Evolutionary conservation across 1,140 invertebrate genomes (phyloP).

Genomic region (Carposina sasakii): DNA sequence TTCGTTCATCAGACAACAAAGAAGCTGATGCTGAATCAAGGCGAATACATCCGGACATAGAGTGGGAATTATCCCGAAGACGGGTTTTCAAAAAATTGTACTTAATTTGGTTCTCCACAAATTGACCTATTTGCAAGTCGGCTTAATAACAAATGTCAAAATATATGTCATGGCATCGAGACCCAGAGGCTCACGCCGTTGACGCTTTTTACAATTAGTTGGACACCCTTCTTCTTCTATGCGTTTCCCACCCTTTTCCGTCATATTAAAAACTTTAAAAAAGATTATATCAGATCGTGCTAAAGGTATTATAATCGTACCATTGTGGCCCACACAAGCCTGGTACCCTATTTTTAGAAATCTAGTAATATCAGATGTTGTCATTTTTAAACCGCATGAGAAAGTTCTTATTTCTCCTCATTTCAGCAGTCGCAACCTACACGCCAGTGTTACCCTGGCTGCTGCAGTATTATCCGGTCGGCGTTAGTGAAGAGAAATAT

Average conservation of each 20-base stretch:
- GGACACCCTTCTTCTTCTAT: constrained; percentile 12
- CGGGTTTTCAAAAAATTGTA: neutral
- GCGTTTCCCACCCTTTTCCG: constrained; percentile 11
- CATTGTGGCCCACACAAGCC: constrained; percentile 1
- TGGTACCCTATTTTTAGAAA: neutral
- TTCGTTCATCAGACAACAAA: constrained; percentile 3
- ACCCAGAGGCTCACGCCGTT: constrained; percentile 5
- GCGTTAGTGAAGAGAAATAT: constrained; percentile 1
- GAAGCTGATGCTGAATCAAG: constrained; percentile 5
- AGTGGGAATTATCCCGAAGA: constrained; percentile 5
- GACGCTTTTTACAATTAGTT: constrained; percentile 15
- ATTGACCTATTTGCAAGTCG: constrained; percentile 12
- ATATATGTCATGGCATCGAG: constrained; percentile 9
- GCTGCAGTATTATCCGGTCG: constrained; percentile 15
- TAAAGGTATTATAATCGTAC: constrained; percentile 19
- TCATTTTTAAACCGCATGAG: neutral
- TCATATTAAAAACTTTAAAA: constrained; percentile 12
- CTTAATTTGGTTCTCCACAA: neutral
- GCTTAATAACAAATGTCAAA: constrained; percentile 2
- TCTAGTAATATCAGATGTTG: neutral
- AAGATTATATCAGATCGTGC: constrained; percentile 16
- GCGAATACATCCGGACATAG: constrained; percentile 4
- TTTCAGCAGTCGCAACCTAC: neutral
- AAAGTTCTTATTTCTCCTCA: neutral
- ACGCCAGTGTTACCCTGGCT: constrained; percentile 20